Base-by-base conservation (phyloP, 2,113 vertebrate species). In the Eonycteris spelaea region DNA sequence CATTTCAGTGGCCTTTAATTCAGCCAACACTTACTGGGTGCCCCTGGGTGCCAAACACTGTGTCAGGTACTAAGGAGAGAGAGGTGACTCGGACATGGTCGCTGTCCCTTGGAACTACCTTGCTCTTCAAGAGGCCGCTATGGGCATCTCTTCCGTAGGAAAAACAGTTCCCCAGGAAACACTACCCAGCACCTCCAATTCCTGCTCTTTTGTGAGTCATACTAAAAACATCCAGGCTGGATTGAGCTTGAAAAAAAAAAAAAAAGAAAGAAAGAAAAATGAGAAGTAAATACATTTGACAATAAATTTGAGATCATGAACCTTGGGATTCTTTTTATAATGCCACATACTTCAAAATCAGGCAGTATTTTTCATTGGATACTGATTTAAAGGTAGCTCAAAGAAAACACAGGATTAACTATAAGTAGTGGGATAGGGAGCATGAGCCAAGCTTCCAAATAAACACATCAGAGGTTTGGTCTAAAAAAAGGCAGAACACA, bases 401-500 rank as follows among this genome's bases (percentile, higher is more conserved):
- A 96, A 96, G 86, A 96, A 95, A 98, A 97, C 95, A 95, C 10
- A 40, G 95, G 98, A 97, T 98, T 98, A 97, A 89, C 85, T 63
- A 15, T 95, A 92, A 95, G 92, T 53, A 95, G 91, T 83, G 67
- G 86, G 94, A 48, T 53, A 74, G 80, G 9, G 57, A 89, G 68
- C 19, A 1, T 3, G 71, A 96, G 97, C 95, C 96, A 97, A 84
- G 48, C 96, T 95, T 96, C 93, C 95, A 97, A 96, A 95, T 93
- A 97, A 97, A 97, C 96, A 97, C 95, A 97, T 95, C 95, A 94
- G 94, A 94, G 94, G 53, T 61, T 67, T 16, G 45, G 74, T 93
- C 96, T 97, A 98, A 97, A 97, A 97, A 97, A 97, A 97, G 93
- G 92, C 95, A 82, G 96, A 93, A 93, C 92, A 92, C 96, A 97